These are phyloP conservation scores for Acleris emargana DNA, from an alignment of 2,888 invertebrate species.

Conservation along the genomic window DNA sequence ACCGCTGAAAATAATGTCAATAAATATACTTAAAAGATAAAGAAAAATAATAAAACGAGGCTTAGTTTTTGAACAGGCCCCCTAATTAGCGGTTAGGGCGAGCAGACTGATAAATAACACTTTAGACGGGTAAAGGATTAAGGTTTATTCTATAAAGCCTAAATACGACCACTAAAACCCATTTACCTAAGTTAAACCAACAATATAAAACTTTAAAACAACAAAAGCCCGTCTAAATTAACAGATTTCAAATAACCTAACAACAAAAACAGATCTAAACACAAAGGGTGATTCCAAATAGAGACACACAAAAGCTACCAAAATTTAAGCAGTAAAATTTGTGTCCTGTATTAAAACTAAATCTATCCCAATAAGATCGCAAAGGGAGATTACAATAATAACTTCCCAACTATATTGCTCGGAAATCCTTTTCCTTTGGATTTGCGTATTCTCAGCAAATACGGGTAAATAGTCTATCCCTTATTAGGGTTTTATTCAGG, in stretches of 20 bases:
- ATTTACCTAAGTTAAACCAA: too few species aligned
- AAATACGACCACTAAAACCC: too few species aligned
- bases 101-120: too few species aligned
- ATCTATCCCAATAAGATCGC: conserved; percentile 29
- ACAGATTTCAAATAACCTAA: not conserved
- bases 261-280: not conserved
- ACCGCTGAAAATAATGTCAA: too few species aligned
- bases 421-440: conserved; percentile 20
- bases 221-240: not conserved
- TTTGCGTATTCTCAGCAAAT: conserved; percentile 29
- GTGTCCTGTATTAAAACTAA: conserved; percentile 29
- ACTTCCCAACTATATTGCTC: conserved; percentile 28
- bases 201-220: too few species aligned
- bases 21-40: too few species aligned
- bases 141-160: too few species aligned
- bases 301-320: conserved; percentile 1
- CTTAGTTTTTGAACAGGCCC: too few species aligned
- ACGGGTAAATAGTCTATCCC: conserved; percentile 23
- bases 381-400: conserved; percentile 28
- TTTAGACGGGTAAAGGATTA: too few species aligned
- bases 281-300: not conserved
- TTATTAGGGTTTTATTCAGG: conserved; percentile 22
- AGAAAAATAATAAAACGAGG: too few species aligned
- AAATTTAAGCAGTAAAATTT: conserved; percentile 1
- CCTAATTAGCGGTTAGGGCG: too few species aligned